Percentiles rank a stretch among this genome's conserved stretches.
Evolutionary conservation across 2,797 vertebrate genomes (phyloP).

Genomic region (Apogon hyalosoma): DNA sequence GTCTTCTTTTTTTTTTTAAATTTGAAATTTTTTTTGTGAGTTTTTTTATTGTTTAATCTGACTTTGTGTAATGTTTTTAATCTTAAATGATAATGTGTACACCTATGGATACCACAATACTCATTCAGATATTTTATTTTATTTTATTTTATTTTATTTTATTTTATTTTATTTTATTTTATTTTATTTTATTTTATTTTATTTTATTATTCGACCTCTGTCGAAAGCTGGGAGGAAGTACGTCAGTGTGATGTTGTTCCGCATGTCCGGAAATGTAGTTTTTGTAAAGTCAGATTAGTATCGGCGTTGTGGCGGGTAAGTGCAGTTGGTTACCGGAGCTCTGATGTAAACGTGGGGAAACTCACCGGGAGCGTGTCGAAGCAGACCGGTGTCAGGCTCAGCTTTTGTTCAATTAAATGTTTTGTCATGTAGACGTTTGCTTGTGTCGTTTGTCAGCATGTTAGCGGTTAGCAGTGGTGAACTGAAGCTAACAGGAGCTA

Average conservation of each 20-base stretch:
- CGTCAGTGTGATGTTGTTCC: neutral
- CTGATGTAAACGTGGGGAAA: accelerated
- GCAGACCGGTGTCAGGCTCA: neutral
- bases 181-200: no score
- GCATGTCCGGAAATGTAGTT: constrained; percentile 52
- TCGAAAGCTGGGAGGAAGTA: neutral
- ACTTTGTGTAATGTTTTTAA: no score
- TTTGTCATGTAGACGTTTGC: neutral
- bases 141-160: no score
- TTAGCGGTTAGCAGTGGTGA: neutral
- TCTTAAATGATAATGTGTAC: no score
- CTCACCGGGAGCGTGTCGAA: neutral
- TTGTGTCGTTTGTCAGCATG: neutral
- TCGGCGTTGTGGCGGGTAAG: constrained; percentile 65
- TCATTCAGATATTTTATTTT: no score
- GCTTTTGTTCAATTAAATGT: neutral
- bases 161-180: no score
- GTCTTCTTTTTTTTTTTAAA: no score
- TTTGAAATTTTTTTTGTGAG: no score
- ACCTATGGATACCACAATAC: no score
- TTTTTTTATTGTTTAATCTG: no score
- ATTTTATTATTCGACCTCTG: no score
- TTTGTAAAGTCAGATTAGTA: neutral
- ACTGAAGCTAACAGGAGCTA: neutral
- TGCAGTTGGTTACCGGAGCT: neutral